Percentiles rank a stretch among this genome's conserved stretches.
These are phyloP conservation scores for Coleophora flavipennella DNA, from an alignment of 2,888 invertebrate genomes.

Conservation along the genomic window DNA sequence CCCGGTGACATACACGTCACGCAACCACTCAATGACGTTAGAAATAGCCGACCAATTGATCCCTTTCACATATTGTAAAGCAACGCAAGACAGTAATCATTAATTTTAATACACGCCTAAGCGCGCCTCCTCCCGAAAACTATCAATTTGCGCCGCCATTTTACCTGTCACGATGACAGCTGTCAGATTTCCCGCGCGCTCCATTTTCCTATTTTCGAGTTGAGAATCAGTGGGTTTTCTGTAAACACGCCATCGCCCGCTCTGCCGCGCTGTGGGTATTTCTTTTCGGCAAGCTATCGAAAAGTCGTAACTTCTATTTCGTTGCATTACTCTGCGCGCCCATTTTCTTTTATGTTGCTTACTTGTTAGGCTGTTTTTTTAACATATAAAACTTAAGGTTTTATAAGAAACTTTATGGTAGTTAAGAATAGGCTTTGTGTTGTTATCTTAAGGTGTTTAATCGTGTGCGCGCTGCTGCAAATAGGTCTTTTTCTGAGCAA, in stretches of 20 bases:
- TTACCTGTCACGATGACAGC: slow-evolving; percentile 29
- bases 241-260: slow-evolving; percentile 18
- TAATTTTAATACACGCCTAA: slow-evolving; percentile 4
- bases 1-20: too few relatives aligned
- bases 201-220: slow-evolving; percentile 16
- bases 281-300: slow-evolving; percentile 6
- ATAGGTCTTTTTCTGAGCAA: not conserved
- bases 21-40: too few relatives aligned
- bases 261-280: not conserved
- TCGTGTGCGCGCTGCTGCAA: not conserved
- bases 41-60: slow-evolving; percentile 13
- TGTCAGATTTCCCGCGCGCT: slow-evolving; percentile 48
- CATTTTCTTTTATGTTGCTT: slow-evolving; percentile 16
- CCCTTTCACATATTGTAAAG: slow-evolving; percentile 9
- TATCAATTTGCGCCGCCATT: slow-evolving; percentile 12
- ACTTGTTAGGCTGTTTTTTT: slow-evolving; percentile 13
- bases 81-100: not conserved
- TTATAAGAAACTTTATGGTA: not conserved
- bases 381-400: slow-evolving; percentile 4
- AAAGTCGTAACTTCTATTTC: slow-evolving; percentile 17
- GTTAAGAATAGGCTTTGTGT: too few relatives aligned
- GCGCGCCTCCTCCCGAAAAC: slow-evolving; percentile 6
- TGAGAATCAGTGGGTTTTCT: slow-evolving; percentile 21
- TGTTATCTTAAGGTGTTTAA: too few relatives aligned
- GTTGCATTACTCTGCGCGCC: slow-evolving; percentile 13